These are phyloP conservation scores for Diorhabda carinulata DNA, from an alignment of 1,140 invertebrate genomes.

Conservation along the genomic window DNA sequence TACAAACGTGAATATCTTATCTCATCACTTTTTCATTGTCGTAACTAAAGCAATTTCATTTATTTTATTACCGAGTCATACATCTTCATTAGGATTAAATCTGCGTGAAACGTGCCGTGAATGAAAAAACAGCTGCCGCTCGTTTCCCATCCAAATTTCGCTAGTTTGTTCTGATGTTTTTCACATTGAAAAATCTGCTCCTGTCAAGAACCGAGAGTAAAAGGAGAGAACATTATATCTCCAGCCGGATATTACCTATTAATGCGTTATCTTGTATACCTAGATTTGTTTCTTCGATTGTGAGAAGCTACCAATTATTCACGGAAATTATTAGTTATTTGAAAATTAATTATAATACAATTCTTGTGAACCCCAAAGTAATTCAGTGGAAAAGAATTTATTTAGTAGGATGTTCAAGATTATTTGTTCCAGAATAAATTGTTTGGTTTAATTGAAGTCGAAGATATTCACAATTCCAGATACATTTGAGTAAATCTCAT, in stretches of 20 bases:
- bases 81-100: slow-evolving; percentile 2
- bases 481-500: too few species aligned
- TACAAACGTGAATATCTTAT: not conserved
- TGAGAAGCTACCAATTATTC: too few species aligned
- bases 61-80: slow-evolving; percentile 3
- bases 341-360: too few species aligned
- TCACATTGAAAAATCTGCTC: slow-evolving; percentile 1
- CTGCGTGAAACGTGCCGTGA: not conserved
- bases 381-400: too few species aligned
- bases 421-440: too few species aligned
- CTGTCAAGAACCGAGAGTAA: not conserved
- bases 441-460: too few species aligned
- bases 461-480: too few species aligned
- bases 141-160: not conserved
- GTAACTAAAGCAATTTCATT: not conserved
- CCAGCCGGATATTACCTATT: not conserved
- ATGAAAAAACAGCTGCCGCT: not conserved
- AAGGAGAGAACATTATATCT: not conserved
- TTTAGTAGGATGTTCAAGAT: too few species aligned
- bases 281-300: too few species aligned
- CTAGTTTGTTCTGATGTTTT: not conserved
- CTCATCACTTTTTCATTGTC: not conserved
- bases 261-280: not conserved
- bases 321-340: too few species aligned
- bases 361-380: too few species aligned